Base-by-base conservation (phyloP, 2,797 vertebrate species). In the Halcyon smyrnensis region DNA sequence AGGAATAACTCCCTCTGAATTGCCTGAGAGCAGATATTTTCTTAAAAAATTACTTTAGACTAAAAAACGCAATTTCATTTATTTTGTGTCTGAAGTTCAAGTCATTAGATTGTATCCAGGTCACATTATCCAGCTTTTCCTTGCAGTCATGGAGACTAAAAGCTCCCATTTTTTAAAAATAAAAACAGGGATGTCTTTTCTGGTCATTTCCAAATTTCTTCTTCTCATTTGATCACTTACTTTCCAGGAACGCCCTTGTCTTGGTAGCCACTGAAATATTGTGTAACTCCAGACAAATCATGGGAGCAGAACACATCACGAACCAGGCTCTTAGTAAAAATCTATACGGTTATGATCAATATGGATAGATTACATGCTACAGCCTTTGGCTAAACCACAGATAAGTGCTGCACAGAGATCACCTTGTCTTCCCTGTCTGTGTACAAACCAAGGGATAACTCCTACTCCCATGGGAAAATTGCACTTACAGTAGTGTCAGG, bases 351-450 rank as follows among this genome's bases (percentile, higher is more conserved):
- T 54, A 17, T 19, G 57, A 70, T 43, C 39, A 39, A 19, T 37
- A 7, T 4, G 15, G 30, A 37, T 63, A 32, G n/a, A 43, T 75
- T 74, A 59, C 34, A n/a, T 7, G 8, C 12, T 28, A 50, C 12
- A 78, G 28, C 34, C 23, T 79, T 75, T 1, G 4, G 37, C 23
- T 62, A 65, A 79, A 77, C 5, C 54, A 87, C 16, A 41, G 16
- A 51, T 28, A 53, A 83, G 21, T 25, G 41, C 24, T 46, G 36
- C 45, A 59, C 13, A 70, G 36, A 67, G 34, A 46, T 67, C 27
- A 28, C 18, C 24, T 80, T 79, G 15, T 4, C 1, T 39, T 54
- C 50, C 14, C 30, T 63, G 54, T 24, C 4, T 0, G 0, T 0
- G 1, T 25, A 18, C 11, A 32, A 28, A 27, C 5, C 18, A 19